Conservation (phyloP, 2,888 invertebrate genomes). For the Laspeyria flexula region DNA sequence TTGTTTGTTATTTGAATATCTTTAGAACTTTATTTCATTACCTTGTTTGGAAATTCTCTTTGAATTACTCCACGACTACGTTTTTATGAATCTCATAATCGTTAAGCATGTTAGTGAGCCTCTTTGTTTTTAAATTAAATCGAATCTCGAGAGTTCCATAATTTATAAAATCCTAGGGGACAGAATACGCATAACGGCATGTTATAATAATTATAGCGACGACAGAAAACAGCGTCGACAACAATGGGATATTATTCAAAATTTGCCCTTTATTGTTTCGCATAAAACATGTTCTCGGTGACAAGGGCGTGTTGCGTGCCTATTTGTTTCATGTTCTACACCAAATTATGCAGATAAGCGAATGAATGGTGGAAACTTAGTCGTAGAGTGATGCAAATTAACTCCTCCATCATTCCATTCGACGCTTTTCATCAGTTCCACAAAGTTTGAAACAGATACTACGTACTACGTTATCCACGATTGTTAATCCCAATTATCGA, state of each 20-base stretch:
- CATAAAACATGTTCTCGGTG: slow-evolving; percentile 77
- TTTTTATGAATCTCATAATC: slow-evolving; percentile 35
- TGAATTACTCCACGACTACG: slow-evolving; percentile 15
- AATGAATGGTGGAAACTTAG: slow-evolving; percentile 80
- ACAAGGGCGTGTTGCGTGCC: slow-evolving; percentile 72
- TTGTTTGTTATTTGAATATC: slow-evolving; percentile 16
- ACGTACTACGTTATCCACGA: slow-evolving; percentile 44
- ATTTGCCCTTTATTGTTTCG: slow-evolving; percentile 78
- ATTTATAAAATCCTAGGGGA: slow-evolving; percentile 33
- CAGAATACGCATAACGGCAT: slow-evolving; percentile 47
- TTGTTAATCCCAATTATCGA: slow-evolving; percentile 62
- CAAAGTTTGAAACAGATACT: slow-evolving; percentile 72
- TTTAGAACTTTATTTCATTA: slow-evolving; percentile 32
- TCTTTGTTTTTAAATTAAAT: slow-evolving; percentile 37
- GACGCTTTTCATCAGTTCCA: slow-evolving; percentile 70
- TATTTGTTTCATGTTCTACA: slow-evolving; percentile 79
- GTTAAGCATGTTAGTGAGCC: slow-evolving; percentile 30
- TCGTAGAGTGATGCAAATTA: slow-evolving; percentile 79
- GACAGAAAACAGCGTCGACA: slow-evolving; percentile 64
- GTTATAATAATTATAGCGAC: slow-evolving; percentile 65
- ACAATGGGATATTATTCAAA: slow-evolving; percentile 79
- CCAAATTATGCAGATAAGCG: slow-evolving; percentile 83
- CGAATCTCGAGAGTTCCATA: slow-evolving; percentile 27
- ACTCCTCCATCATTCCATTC: slow-evolving; percentile 71
- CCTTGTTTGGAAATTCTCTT: slow-evolving; percentile 12